Evolutionary conservation across 2,113 vertebrate species (phyloP).

Genomic region (Nyctibius bracteatus): DNA sequence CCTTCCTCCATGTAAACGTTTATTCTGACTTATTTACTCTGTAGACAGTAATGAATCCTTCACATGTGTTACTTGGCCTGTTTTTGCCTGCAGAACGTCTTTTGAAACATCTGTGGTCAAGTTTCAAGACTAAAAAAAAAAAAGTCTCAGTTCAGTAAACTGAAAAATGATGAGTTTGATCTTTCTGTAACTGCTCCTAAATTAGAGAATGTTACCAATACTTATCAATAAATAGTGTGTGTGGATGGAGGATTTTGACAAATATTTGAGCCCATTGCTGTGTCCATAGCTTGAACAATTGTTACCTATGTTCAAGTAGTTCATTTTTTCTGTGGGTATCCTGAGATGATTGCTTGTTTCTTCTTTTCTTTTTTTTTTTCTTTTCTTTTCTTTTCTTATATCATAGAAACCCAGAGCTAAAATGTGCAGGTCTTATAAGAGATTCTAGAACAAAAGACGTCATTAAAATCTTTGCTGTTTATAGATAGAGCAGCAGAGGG

Average conservation of each 20-base stretch:
- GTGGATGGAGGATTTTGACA: not conserved
- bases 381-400: not conserved
- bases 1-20: slow-evolving; percentile 14
- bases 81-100: not conserved
- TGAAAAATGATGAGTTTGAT: not conserved
- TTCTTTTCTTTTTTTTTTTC: rapidly evolving
- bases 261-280: not conserved
- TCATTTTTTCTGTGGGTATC: not conserved
- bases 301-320: not conserved
- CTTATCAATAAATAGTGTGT: not conserved
- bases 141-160: not conserved
- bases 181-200: not conserved
- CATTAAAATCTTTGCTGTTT: not conserved
- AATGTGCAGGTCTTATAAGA: not conserved
- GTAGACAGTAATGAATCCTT: not conserved
- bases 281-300: not conserved
- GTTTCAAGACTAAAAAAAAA: not conserved
- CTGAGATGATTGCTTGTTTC: not conserved
- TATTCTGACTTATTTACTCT: slow-evolving; percentile 28
- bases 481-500: no score
- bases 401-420: not conserved
- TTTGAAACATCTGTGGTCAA: not conserved
- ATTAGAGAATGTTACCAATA: not conserved
- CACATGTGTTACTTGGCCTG: not conserved
- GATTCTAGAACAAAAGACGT: not conserved